phyloP scores from a whole-genome alignment of 1,140 invertebrate genomes.

The Asbolus verrucosus region DNA sequence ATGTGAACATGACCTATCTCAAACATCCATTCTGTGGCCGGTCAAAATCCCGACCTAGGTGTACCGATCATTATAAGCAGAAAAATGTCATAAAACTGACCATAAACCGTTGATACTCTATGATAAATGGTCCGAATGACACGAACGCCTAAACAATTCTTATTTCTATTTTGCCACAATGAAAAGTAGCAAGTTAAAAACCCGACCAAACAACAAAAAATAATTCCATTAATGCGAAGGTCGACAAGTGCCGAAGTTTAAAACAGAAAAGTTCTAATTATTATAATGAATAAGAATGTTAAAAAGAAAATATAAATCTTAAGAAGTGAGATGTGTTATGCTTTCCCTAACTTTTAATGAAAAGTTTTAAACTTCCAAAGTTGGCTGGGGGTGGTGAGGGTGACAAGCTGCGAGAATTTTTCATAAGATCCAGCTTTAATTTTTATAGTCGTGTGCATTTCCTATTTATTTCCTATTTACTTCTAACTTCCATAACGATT shows the following conservation, averaged over 20 bases:
- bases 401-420: no score
- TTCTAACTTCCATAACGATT: no score
- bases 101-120: conserved; percentile 26
- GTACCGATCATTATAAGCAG: conserved; percentile 44
- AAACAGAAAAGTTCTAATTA: neutral
- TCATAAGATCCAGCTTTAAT: no score
- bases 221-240: no score
- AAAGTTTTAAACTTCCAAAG: conserved; percentile 11
- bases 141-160: neutral
- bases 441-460: no score
- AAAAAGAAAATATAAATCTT: conserved; percentile 9
- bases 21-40: conserved; percentile 41
- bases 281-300: neutral
- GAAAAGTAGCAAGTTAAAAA: no score
- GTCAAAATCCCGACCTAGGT: conserved; percentile 43
- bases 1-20: conserved; percentile 49
- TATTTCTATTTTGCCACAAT: neutral
- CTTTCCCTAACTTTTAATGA: conserved; percentile 7
- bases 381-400: neutral
- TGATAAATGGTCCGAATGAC: conserved; percentile 1
- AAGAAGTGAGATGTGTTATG: neutral
- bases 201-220: no score
- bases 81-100: conserved; percentile 45
- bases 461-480: no score
- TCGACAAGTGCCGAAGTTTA: neutral